phyloP scores from a whole-genome alignment of 64 coral and sea anemone genomes.

The Montipora foliosa region DNA sequence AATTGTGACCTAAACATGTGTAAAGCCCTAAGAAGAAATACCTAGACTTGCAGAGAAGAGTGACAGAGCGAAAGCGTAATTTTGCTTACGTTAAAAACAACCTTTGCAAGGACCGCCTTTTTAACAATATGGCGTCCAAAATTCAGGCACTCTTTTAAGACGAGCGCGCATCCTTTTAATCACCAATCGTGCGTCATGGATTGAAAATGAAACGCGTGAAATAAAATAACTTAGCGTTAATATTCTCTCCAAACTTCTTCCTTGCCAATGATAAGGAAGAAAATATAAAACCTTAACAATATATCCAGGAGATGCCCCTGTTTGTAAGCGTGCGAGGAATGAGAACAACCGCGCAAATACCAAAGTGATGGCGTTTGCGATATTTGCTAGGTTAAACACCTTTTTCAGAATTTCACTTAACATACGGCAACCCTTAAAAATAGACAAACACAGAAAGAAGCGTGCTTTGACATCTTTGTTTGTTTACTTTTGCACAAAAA shows the following conservation, averaged over 20 bases:
- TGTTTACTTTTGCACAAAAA: not conserved
- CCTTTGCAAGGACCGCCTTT: not conserved
- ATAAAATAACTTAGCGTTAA: not conserved
- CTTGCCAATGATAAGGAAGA: not conserved
- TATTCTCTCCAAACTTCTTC: not conserved
- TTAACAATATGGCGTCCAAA: not conserved
- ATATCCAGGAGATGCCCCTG: not conserved
- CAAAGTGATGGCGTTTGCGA: not conserved
- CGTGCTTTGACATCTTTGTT: not conserved
- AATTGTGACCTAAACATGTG: not conserved
- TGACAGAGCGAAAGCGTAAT: not conserved
- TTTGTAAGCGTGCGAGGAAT: not conserved
- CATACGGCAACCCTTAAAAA: not conserved
- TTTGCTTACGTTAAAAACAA: not conserved
- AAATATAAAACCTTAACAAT: not conserved
- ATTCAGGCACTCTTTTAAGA: not conserved
- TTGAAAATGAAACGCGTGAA: not conserved
- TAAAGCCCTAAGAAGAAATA: not conserved
- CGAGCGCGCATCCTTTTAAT: not conserved
- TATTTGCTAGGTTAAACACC: not conserved
- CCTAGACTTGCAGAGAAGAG: not conserved
- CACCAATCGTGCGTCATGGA: constrained; percentile 20
- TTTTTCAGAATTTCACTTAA: constrained; percentile 26
- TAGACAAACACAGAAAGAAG: not conserved
- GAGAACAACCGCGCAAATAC: not conserved